phyloP scores from a whole-genome alignment of 2,797 vertebrate genomes.

The Darevskia mixta region DNA sequence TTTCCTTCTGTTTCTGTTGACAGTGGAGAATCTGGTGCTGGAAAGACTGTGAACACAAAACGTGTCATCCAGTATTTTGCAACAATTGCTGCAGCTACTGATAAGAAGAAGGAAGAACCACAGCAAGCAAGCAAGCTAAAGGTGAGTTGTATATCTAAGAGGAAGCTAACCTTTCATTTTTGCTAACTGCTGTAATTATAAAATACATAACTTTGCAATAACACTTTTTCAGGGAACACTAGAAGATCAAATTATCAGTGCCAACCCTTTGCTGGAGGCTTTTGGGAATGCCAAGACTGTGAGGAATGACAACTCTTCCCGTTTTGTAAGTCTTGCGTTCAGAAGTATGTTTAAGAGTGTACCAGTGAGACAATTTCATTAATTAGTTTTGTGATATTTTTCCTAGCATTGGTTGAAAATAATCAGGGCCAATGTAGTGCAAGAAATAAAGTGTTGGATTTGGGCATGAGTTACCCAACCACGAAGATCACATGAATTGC shows the following conservation, averaged over 20 bases:
- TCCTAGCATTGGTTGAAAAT: background rate
- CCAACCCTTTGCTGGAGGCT: slow-evolving; percentile 91
- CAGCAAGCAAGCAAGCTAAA: slow-evolving; percentile 67
- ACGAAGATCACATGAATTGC: no score
- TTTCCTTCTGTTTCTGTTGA: slow-evolving; percentile 37
- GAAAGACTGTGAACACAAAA: slow-evolving; percentile 95
- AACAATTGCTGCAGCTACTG: slow-evolving; percentile 87
- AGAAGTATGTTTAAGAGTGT: background rate
- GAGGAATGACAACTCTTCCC: slow-evolving; percentile 81
- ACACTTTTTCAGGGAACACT: slow-evolving; percentile 72
- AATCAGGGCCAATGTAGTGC: background rate
- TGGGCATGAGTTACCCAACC: background rate
- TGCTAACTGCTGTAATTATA: background rate
- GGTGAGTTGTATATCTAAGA: slow-evolving; percentile 55
- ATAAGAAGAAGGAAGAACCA: slow-evolving; percentile 83
- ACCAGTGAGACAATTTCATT: background rate
- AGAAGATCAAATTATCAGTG: slow-evolving; percentile 85
- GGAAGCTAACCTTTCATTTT: background rate
- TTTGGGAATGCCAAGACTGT: slow-evolving; percentile 93
- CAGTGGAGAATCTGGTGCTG: slow-evolving; percentile 93
- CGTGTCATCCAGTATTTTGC: slow-evolving; percentile 97
- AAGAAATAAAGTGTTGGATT: background rate
- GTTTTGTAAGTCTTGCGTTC: slow-evolving; percentile 61
- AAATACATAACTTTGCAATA: background rate
- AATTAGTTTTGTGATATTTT: background rate